phyloP scores from a whole-genome alignment of 2,113 vertebrate species.

The Percopsis transmontana region DNA sequence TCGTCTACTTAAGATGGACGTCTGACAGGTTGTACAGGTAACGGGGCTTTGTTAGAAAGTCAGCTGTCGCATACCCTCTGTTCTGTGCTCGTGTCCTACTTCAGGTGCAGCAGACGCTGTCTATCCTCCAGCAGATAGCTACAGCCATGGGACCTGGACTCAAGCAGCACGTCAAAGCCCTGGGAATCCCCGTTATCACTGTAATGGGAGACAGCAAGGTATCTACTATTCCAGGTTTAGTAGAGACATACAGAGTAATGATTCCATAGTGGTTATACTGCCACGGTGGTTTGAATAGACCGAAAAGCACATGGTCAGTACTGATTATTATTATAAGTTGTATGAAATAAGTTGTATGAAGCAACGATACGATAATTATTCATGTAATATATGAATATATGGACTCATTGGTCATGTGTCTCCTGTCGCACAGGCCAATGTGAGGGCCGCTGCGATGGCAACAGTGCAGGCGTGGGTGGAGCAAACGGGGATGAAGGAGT shows the following conservation, averaged over 20 bases:
- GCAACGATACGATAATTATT: too few relatives aligned
- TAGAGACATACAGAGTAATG: neutral
- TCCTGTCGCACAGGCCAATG: conserved; percentile 79
- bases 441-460: conserved; percentile 87
- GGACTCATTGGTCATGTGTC: too few relatives aligned
- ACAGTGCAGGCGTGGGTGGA: conserved; percentile 95
- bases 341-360: neutral
- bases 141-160: conserved; percentile 91
- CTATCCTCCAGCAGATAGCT: conserved; percentile 91
- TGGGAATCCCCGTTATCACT: conserved; percentile 90
- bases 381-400: too few relatives aligned
- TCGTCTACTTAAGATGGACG: too few relatives aligned
- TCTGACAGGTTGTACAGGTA: too few relatives aligned
- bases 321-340: too few relatives aligned
- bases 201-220: conserved; percentile 98
- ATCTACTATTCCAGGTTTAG: conserved; percentile 10
- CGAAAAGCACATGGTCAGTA: too few relatives aligned
- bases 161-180: conserved; percentile 90
- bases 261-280: neutral
- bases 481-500: conserved; percentile 97
- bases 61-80: too few relatives aligned
- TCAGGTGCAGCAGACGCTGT: conserved; percentile 93
- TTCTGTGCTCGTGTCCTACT: too few relatives aligned
- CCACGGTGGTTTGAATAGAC: conserved; percentile 7
- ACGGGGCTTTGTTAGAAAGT: too few relatives aligned